These are phyloP conservation scores for Xylophagus ater DNA, from an alignment of 2,888 invertebrate genomes.

Conservation along the genomic window DNA sequence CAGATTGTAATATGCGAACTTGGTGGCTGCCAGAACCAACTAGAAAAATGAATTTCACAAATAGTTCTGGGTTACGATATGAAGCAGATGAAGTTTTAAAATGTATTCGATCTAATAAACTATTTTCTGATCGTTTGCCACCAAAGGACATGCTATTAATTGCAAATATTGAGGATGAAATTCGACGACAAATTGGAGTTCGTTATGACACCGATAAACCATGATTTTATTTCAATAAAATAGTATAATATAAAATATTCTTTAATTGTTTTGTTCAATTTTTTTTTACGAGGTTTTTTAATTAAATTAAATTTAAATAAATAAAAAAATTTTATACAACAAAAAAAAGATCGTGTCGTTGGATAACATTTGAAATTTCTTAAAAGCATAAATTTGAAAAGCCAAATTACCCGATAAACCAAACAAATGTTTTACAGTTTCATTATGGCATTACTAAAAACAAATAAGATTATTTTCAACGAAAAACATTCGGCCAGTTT, in stretches of 20 bases:
- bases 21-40: slow-evolving; percentile 50
- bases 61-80: slow-evolving; percentile 60
- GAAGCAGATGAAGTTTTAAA: slow-evolving; percentile 62
- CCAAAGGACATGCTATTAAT: slow-evolving; percentile 53
- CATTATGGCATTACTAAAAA: too few species aligned
- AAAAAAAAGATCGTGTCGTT: too few species aligned
- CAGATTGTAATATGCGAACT: slow-evolving; percentile 45
- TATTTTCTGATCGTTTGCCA: slow-evolving; percentile 53
- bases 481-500: slow-evolving; percentile 10
- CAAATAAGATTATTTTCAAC: too few species aligned
- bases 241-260: too few species aligned
- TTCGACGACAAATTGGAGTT: slow-evolving; percentile 57
- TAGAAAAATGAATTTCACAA: slow-evolving; percentile 48
- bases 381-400: too few species aligned
- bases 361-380: too few species aligned
- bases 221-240: slow-evolving; percentile 20
- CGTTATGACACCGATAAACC: slow-evolving; percentile 32
- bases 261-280: too few species aligned
- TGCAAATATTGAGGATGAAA: slow-evolving; percentile 56
- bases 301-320: too few species aligned
- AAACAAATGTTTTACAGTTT: too few species aligned
- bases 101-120: slow-evolving; percentile 52
- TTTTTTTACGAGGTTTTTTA: too few species aligned
- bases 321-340: too few species aligned
- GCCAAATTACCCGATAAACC: too few species aligned